A percentile compares a stretch with the other conserved stretches of the same genome.
Conservation (phyloP, 2,888 invertebrate species). For the Dynastes grantii region DNA sequence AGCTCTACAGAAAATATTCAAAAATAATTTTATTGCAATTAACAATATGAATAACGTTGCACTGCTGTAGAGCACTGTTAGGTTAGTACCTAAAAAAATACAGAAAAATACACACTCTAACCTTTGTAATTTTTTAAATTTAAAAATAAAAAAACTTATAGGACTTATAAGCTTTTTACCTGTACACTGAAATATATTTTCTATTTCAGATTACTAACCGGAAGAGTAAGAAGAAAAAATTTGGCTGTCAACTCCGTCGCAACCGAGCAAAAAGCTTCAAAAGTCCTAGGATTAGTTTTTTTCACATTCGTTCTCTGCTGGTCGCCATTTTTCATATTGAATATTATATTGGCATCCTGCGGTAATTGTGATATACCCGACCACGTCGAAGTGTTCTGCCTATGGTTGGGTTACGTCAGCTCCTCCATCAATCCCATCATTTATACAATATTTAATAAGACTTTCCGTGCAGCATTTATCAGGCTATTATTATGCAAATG, state of each 20-base stretch:
- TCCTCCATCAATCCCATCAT: constrained; percentile 96
- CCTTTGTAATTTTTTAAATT: too few relatives aligned
- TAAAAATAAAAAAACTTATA: too few relatives aligned
- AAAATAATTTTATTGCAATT: too few relatives aligned
- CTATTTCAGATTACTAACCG: constrained; percentile 78
- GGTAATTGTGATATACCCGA: constrained; percentile 84
- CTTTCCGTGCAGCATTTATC: constrained; percentile 89
- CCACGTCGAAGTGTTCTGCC: constrained; percentile 84
- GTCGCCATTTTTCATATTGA: constrained; percentile 93
- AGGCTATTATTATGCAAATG: constrained; percentile 84
- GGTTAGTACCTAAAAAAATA: too few relatives aligned
- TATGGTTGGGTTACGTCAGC: constrained; percentile 94
- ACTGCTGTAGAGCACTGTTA: too few relatives aligned
- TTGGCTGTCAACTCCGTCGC: constrained; percentile 86
- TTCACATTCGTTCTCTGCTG: constrained; percentile 94
- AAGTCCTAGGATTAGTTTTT: constrained; percentile 92
- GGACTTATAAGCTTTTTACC: too few relatives aligned
- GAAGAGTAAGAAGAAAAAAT: constrained; percentile 80
- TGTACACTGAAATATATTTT: constrained; percentile 10
- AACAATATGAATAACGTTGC: too few relatives aligned
- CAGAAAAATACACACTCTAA: too few relatives aligned
- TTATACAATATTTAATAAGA: constrained; percentile 93
- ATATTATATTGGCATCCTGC: constrained; percentile 90
- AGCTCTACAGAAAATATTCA: too few relatives aligned
- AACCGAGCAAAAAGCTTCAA: constrained; percentile 96